Base-by-base conservation (phyloP, 2,113 vertebrate species). In the Lanius ludovicianus region DNA sequence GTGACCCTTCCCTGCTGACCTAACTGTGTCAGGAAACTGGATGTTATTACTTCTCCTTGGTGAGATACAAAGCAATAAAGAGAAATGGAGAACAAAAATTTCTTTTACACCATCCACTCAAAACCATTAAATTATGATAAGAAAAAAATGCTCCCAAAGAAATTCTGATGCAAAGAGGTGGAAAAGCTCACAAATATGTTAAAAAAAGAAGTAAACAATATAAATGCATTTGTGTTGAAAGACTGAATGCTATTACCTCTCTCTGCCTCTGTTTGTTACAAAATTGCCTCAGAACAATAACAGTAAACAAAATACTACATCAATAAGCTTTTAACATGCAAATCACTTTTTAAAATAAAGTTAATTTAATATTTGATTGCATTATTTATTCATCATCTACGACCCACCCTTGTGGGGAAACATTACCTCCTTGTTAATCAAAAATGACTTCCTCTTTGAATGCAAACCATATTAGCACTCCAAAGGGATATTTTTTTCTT, bases 361-460 rank as follows among this genome's bases (percentile, higher is more conserved):
- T 77, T 93, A 94, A 97, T 96, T 94, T 96, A 95, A 80, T 96
- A 97, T 96, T 93, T 97, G 93, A 97, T 96, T 95, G 46, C 90
- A 93, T 94, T 96, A 96, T 94, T 96, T 94, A 96, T 96, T 97
- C 94, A 96, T 95, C 84, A 91, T 83, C 90, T 94, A 93, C 7
- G 35, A 65, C 87, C 93, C 91, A 91, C 64, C 91, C 89, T 93
- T 93, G 74, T 95, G 94, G 89, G 89, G 57, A 96, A 96, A 96
- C 71, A 87, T 87, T 92, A 90, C 91, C 91, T 96, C 91, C 92
- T 92, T 89, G 59, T 83, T 97, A 95, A 96, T 94, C 80, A 94
- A 76, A 97, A 95, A 91, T 71, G 0, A 79, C 65, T 96, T 94
- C 79, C 74, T 87, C 79, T 94, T 91, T 85, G 87, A 95, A 89